phyloP scores from a whole-genome alignment of 1,140 invertebrate species.

The Copidosoma floridanum region DNA sequence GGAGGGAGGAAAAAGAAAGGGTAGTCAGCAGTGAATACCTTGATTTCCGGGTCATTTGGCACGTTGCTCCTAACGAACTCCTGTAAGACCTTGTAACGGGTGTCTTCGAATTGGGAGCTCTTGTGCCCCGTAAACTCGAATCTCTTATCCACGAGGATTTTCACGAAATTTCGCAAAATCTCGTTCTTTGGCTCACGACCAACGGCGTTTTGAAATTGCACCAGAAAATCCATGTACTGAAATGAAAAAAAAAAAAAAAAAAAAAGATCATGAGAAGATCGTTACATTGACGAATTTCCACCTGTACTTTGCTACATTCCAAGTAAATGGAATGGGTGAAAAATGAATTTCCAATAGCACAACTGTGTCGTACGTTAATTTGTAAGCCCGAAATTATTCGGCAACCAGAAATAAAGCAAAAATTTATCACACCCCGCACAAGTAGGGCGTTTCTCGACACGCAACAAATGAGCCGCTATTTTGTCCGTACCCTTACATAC shows the following conservation, averaged over 20 bases:
- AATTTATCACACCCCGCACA: too few species aligned
- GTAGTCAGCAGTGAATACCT: slow-evolving; percentile 14
- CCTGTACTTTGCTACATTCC: too few species aligned
- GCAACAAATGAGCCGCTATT: too few species aligned
- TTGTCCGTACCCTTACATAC: too few species aligned
- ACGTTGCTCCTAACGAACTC: slow-evolving; percentile 35
- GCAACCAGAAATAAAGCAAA: too few species aligned
- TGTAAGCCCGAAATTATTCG: too few species aligned
- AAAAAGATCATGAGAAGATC: too few species aligned
- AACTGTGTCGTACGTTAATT: too few species aligned
- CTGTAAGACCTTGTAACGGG: slow-evolving; percentile 35
- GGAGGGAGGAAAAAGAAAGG: slow-evolving; percentile 28
- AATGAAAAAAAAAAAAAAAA: background rate
- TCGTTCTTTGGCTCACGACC: slow-evolving; percentile 37
- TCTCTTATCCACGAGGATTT: slow-evolving; percentile 25
- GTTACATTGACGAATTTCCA: too few species aligned
- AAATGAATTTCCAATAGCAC: too few species aligned
- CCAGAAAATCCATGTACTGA: slow-evolving; percentile 42
- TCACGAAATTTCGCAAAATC: slow-evolving; percentile 31
- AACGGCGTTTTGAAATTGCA: slow-evolving; percentile 30
- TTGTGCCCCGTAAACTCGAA: slow-evolving; percentile 36
- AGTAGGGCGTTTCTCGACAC: too few species aligned
- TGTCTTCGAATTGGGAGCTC: slow-evolving; percentile 32
- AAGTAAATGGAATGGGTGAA: too few species aligned
- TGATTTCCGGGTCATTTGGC: slow-evolving; percentile 32